Percentiles rank a stretch among this genome's conserved stretches.
Conservation (phyloP, 2,113 vertebrate genomes). For the Hyperoodon ampullatus region DNA sequence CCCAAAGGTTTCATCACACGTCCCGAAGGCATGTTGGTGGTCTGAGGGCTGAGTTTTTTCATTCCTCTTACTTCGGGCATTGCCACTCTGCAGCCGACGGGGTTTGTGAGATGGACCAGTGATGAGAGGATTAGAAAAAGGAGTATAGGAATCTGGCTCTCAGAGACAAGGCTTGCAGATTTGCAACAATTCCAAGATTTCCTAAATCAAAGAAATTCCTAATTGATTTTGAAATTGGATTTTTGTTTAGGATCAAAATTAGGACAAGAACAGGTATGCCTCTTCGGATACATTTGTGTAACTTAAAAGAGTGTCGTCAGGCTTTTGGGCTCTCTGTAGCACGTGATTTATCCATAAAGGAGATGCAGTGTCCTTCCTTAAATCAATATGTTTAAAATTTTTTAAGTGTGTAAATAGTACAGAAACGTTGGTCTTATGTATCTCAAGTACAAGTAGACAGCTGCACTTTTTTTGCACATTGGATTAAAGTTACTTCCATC, state of each 20-base stretch:
- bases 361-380: slow-evolving; percentile 53
- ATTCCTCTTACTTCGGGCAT: neutral
- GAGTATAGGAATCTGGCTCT: neutral
- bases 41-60: neutral
- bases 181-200: slow-evolving; percentile 6
- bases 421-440: slow-evolving; percentile 78
- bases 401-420: slow-evolving; percentile 83
- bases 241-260: slow-evolving; percentile 56
- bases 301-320: slow-evolving; percentile 36
- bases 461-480: slow-evolving; percentile 73
- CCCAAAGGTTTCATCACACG: neutral
- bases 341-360: slow-evolving; percentile 37
- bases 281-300: slow-evolving; percentile 56
- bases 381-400: slow-evolving; percentile 73
- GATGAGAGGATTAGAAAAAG: neutral
- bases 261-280: slow-evolving; percentile 5
- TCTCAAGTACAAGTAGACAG: slow-evolving; percentile 80
- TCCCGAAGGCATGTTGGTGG: neutral
- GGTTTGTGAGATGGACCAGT: neutral
- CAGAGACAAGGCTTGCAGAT: neutral
- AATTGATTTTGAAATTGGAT: slow-evolving; percentile 54
- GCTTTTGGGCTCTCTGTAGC: slow-evolving; percentile 33
- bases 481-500: slow-evolving; percentile 66
- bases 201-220: slow-evolving; percentile 32
- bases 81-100: neutral